Conservation (phyloP, 2,113 vertebrate species). For the Benitochromis conjunctus region DNA sequence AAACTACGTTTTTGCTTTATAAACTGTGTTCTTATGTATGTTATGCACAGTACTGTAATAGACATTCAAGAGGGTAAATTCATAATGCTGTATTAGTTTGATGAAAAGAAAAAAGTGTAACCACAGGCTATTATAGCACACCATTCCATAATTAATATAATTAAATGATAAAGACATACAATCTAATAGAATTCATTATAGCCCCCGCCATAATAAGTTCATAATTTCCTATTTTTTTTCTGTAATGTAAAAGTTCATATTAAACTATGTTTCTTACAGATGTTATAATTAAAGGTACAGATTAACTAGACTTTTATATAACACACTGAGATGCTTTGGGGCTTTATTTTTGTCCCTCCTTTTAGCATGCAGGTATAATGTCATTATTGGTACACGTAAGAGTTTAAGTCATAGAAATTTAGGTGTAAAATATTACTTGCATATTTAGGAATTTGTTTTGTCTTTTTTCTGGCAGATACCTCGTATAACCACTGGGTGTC, state of each 20-base stretch:
- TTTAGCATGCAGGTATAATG: not conserved
- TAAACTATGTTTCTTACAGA: not conserved
- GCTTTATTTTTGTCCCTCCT: not conserved
- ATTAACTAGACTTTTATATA: not conserved
- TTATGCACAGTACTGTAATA: not conserved
- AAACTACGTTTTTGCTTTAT: not conserved
- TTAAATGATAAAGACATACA: not conserved
- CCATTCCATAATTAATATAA: not conserved
- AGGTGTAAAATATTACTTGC: not conserved
- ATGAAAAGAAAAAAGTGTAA: not conserved
- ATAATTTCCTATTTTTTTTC: not conserved
- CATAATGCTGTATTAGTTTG: not conserved
- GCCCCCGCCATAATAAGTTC: not conserved
- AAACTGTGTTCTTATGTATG: not conserved
- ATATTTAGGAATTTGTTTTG: not conserved
- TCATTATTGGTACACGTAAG: not conserved
- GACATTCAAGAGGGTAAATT: not conserved
- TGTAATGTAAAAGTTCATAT: not conserved
- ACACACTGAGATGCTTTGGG: not conserved
- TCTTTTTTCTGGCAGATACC: not conserved
- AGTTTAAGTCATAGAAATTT: not conserved
- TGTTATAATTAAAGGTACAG: not conserved
- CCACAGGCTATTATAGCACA: not conserved
- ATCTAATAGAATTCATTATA: not conserved
- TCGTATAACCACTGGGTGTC: constrained; percentile 8